These are phyloP conservation scores for Spodoptera picta DNA, from an alignment of 2,888 invertebrate genomes.

Conservation along the genomic window DNA sequence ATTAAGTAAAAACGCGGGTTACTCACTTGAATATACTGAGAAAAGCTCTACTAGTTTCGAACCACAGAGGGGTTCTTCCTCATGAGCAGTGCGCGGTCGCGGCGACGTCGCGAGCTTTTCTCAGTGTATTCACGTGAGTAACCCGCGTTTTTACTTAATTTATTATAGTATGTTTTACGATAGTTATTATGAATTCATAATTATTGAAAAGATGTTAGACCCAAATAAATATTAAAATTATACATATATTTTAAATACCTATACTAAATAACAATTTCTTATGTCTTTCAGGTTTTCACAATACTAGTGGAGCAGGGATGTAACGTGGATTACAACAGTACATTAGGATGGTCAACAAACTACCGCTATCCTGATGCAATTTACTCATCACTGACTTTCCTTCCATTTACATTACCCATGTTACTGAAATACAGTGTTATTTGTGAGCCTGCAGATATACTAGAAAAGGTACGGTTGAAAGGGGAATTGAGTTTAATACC, in stretches of 20 bases:
- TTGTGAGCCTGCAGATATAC: constrained; percentile 76
- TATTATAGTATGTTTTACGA: too few species aligned
- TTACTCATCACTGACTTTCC: constrained; percentile 73
- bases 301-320: constrained; percentile 79
- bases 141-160: too few species aligned
- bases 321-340: constrained; percentile 80
- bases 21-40: too few species aligned
- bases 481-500: constrained; percentile 70
- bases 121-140: too few species aligned
- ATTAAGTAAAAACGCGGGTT: too few species aligned
- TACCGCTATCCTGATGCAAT: constrained; percentile 79
- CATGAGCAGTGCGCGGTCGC: too few species aligned
- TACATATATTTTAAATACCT: not conserved
- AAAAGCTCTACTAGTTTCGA: too few species aligned
- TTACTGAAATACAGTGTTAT: constrained; percentile 79
- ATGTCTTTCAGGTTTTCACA: constrained; percentile 75
- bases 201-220: too few species aligned
- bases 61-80: too few species aligned
- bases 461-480: constrained; percentile 67
- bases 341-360: constrained; percentile 46
- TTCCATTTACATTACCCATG: constrained; percentile 68
- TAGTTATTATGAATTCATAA: too few species aligned
- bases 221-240: too few species aligned
- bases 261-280: constrained; percentile 13
- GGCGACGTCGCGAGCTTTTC: too few species aligned